These are phyloP conservation scores for Hermetia illucens DNA, from an alignment of 1,140 invertebrate genomes.

Conservation along the genomic window DNA sequence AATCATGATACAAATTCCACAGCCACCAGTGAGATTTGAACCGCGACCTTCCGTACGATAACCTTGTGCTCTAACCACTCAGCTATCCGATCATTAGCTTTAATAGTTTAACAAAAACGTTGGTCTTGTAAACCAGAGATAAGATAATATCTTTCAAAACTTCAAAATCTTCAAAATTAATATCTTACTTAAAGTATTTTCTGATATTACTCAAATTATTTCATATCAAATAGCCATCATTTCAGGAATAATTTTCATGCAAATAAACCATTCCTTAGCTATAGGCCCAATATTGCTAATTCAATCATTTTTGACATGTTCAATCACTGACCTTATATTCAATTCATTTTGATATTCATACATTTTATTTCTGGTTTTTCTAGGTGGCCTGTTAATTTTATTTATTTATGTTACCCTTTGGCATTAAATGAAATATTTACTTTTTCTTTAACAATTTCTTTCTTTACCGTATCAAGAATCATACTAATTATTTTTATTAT, in stretches of 20 bases:
- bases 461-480: constrained; percentile 14
- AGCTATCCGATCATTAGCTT: too few relatives aligned
- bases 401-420: constrained; percentile 42
- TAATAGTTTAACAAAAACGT: constrained; percentile 44
- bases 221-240: constrained; percentile 22
- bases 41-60: too few relatives aligned
- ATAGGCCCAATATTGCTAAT: constrained; percentile 34
- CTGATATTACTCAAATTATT: constrained; percentile 32
- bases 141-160: constrained; percentile 35
- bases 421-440: constrained; percentile 38
- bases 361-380: too few relatives aligned
- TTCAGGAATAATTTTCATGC: constrained; percentile 26
- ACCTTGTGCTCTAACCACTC: too few relatives aligned
- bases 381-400: constrained; percentile 39
- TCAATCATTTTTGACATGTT: too few relatives aligned
- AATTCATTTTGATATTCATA: too few relatives aligned
- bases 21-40: too few relatives aligned
- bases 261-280: constrained; percentile 33
- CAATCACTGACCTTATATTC: too few relatives aligned
- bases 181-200: constrained; percentile 39
- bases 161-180: constrained; percentile 44
- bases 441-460: constrained; percentile 17
- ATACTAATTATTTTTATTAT: too few relatives aligned
- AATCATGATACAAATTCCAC: too few relatives aligned
- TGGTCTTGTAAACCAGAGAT: constrained; percentile 43